Base-by-base conservation (phyloP, 2,797 vertebrate species). In the Anolis apletophallus region DNA sequence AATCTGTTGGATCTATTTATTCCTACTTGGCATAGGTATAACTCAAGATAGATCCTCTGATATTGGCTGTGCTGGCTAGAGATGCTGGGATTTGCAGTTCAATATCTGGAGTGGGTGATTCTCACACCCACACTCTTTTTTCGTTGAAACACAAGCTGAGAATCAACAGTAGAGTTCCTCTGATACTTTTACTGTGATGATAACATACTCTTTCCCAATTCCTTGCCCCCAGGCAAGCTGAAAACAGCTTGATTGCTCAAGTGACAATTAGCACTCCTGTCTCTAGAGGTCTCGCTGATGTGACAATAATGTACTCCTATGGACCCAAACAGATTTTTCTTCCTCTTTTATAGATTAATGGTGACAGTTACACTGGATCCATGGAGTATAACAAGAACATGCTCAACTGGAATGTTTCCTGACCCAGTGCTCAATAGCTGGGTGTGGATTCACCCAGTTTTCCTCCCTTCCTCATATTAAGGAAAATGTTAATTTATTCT, bases 261-360 rank as follows among this genome's bases (percentile, higher is more conserved):
- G 84, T 85, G 94, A 94, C 91, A 93, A 94, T 94, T 94, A 94
- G 81, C 91, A 82, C 61, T 85, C 57, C 77, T 12, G 90, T 88
- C 92, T 73, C 90, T 90, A 0, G 93, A 93, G 92, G 84, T 0
- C 32, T 73, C 88, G 67, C 81, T 81, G 83, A n/a, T 86, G 84
- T 0, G 0, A 54, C 0, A 1, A 0, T 23, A 83, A 0, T 0
- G 46, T 11, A 57, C 76, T 72, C n/a, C 7, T 16, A 34, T 84
- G 0, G 0, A 10, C 87, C 74, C n/a, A 32, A 26, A 81, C 0
- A 32, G 69, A 32, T 74, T 74, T 55, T 50, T 61, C 40, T 3
- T 26, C n/a, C 50, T 32, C 17, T 34, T 59, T 40, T 46, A 80
- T 64, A 52, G 77, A 73, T 80, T 72, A 80, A 73, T 55, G 16